Base-by-base conservation (phyloP, 2,113 vertebrate genomes). In the Dromiciops gliroides region DNA sequence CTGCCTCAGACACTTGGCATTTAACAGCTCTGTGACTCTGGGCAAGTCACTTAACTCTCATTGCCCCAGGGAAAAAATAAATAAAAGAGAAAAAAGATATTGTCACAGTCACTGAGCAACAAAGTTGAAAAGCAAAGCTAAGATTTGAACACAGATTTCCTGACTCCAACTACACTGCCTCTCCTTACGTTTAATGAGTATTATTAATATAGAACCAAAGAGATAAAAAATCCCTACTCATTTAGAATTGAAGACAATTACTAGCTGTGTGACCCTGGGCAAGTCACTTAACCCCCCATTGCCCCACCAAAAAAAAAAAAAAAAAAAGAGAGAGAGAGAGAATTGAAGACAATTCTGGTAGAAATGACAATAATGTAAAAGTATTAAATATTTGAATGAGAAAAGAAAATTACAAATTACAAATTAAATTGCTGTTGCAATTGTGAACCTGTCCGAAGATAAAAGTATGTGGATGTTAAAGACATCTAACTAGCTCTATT, bases 231-330 rank as follows among this genome's bases (percentile, higher is more conserved):
- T 10, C 22, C 19, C 60, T 23, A 92, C 37, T 93, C 50, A 83
- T 89, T 89, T 89, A 90, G 67, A 90, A 60, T n/a, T 48, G 11
- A 91, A 51, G 49, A 11, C 37, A 50, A 96, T 93, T 83, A n/a
- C n/a, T n/a, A n/a, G n/a, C n/a, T n/a, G n/a, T n/a, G n/a, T n/a
- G n/a, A n/a, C n/a, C n/a, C n/a, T n/a, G n/a, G n/a, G n/a, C n/a
- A n/a, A n/a, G n/a, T n/a, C n/a, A n/a, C n/a, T n/a, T n/a, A n/a
- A n/a, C n/a, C n/a, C n/a, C n/a, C n/a, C n/a, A n/a, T n/a, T n/a
- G n/a, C n/a, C n/a, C n/a, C n/a, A n/a, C n/a, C n/a, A n/a, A n/a
- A n/a, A n/a, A n/a, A n/a, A n/a, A n/a, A n/a, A n/a, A n/a, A n/a
- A n/a, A n/a, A n/a, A n/a, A n/a, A n/a, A n/a, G n/a, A n/a, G n/a